A percentile compares a stretch with the other conserved stretches of the same genome.
Conservation (phyloP, 2,888 invertebrate species). For the Caenorhabditis sp. region DNA sequence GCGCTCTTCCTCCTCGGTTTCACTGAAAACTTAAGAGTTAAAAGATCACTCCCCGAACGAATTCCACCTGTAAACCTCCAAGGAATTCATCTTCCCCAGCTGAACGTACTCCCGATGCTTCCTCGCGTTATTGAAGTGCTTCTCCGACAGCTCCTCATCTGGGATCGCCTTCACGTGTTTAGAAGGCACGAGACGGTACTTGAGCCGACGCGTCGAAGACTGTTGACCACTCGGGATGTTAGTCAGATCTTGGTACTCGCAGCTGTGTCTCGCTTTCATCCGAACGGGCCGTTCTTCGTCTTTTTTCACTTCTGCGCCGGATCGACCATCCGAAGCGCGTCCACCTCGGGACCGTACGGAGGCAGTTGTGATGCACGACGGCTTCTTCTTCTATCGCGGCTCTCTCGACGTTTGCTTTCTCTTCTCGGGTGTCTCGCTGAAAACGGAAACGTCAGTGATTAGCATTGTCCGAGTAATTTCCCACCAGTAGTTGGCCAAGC, state of each 20-base stretch:
- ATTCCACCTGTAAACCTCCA: background rate
- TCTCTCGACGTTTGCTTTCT: background rate
- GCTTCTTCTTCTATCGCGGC: background rate
- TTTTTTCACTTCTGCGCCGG: background rate
- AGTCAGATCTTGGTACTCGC: constrained; percentile 10
- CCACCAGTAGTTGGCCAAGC: constrained; percentile 36
- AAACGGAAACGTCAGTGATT: background rate
- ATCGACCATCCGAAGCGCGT: background rate
- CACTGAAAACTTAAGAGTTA: too few species aligned
- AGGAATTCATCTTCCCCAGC: constrained; percentile 1
- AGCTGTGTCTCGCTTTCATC: background rate
- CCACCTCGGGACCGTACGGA: background rate
- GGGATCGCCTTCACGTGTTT: constrained; percentile 14
- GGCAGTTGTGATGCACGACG: background rate
- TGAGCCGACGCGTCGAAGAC: background rate
- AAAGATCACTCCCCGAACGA: background rate
- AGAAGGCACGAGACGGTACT: constrained; percentile 11
- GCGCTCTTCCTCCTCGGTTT: too few species aligned
- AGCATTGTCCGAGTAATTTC: background rate
- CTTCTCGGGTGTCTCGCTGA: constrained; percentile 7
- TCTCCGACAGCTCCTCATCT: constrained; percentile 17
- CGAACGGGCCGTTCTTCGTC: too few species aligned
- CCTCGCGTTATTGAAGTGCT: background rate
- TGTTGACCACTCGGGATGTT: background rate
- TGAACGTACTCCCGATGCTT: constrained; percentile 21